Evolutionary conservation across 2,113 vertebrate genomes (phyloP), one percentile per base, ranked within the genome.

Genomic region (Tyrannus savana): DNA sequence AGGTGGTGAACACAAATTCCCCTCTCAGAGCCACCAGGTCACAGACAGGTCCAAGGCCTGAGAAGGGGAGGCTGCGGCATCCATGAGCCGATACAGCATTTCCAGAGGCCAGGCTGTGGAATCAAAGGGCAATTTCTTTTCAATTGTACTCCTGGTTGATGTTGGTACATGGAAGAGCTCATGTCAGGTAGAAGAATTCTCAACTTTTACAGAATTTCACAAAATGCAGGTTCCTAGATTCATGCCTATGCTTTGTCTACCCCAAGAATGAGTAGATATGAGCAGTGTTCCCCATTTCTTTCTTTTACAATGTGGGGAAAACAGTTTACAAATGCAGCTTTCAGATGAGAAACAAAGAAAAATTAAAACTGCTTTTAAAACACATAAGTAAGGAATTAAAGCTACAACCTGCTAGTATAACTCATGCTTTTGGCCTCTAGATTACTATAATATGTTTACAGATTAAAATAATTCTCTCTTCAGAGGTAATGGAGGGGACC

Each of bases 251-350:
- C 37, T 87, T 71, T 19, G 28, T 28, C 33, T 37, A 73, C 35
- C 14, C 19, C 24, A 33, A 53, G 24, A 53, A 75, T 5, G 8
- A 53, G 33, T 14, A 60, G 0, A 1, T 14, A 42, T 0, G 6
- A 74, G 18, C 28, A 27, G 22, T 50, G 53, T 81, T 50, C 12
- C 14, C 22, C 11, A 49, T 23, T 28, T 46, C 35, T 71, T 84
- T 59, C n/a, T 59, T 71, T 33, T 44, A 46, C 11, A 62, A 19
- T 17, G 12, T 71, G 14, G 5, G 41, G 14, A 46, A 80, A 81
- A 1, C 9, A 37, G 30, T 82, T 89, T 71, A 33, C 12, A 93
- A 76, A 84, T 27, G 19, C 16, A 82, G 23, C 33, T 66, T 58
- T 58, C 17, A 49, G 47, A 35, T 31, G 12, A 64, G 42, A 56